A percentile compares a stretch with the other conserved stretches of the same genome.
phyloP scores from a whole-genome alignment of 2,797 vertebrate genomes.

The Loriculus beryllinus region DNA sequence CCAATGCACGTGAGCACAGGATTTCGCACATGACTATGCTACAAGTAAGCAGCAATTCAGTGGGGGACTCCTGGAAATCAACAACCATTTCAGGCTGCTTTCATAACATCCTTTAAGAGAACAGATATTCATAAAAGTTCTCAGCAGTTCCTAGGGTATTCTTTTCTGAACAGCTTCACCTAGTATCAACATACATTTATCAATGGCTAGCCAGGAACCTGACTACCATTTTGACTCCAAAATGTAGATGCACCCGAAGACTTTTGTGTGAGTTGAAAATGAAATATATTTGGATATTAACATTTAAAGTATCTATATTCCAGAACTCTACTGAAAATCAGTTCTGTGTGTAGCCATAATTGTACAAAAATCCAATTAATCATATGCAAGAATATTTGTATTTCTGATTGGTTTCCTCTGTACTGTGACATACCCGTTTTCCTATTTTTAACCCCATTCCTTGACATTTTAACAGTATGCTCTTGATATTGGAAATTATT shows the following conservation, averaged over 20 bases:
- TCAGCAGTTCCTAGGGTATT: neutral
- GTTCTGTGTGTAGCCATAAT: neutral
- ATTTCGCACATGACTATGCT: neutral
- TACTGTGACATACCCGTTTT: neutral
- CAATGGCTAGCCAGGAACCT: neutral
- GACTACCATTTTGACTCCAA: neutral
- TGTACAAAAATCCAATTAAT: neutral
- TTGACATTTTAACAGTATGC: neutral
- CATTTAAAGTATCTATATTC: neutral
- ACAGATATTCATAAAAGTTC: neutral
- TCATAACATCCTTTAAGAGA: neutral
- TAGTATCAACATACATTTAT: neutral
- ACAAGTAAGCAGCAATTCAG: neutral
- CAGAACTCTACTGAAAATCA: neutral
- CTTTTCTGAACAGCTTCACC: neutral
- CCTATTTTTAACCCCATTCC: neutral
- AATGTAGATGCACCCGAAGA: neutral
- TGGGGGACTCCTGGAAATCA: neutral
- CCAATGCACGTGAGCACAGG: fast-evolving
- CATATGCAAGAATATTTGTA: neutral
- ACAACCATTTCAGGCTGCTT: neutral
- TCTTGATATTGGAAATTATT: neutral
- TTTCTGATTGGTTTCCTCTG: neutral
- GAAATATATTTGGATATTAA: neutral
- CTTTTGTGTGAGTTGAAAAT: neutral